Percentiles rank a stretch among this genome's conserved stretches.
phyloP scores from a whole-genome alignment of 2,113 vertebrate genomes.

The Thalassarche chlororhynchos region DNA sequence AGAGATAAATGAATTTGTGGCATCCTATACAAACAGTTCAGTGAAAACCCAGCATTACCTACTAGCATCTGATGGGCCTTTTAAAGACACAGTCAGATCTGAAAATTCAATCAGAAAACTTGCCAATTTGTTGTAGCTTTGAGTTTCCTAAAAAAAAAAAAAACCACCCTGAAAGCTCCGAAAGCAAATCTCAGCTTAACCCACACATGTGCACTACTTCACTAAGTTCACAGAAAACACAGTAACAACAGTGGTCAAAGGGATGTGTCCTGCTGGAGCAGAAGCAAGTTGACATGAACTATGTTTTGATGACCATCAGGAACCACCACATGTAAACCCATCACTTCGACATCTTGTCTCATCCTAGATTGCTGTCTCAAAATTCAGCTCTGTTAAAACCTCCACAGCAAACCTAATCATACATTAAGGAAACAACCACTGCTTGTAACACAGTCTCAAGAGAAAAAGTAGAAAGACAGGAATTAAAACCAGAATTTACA shows the following conservation, averaged over 20 bases:
- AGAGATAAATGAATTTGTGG: background rate
- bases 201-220: background rate
- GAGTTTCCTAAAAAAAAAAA: background rate
- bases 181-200: background rate
- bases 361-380: background rate
- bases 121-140: background rate
- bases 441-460: background rate
- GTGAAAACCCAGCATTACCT: background rate
- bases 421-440: background rate
- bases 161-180: background rate
- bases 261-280: background rate
- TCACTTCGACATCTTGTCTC: background rate
- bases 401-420: background rate
- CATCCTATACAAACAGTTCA: background rate
- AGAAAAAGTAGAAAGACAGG: background rate
- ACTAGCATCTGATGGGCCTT: background rate
- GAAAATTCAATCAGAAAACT: background rate
- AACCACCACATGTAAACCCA: background rate
- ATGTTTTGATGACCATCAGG: background rate
- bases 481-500: background rate
- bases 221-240: background rate
- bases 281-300: background rate
- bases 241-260: background rate
- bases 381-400: background rate
- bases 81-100: background rate